Conservation (phyloP, 1,140 invertebrate species). For the Contarinia nasturtii region DNA sequence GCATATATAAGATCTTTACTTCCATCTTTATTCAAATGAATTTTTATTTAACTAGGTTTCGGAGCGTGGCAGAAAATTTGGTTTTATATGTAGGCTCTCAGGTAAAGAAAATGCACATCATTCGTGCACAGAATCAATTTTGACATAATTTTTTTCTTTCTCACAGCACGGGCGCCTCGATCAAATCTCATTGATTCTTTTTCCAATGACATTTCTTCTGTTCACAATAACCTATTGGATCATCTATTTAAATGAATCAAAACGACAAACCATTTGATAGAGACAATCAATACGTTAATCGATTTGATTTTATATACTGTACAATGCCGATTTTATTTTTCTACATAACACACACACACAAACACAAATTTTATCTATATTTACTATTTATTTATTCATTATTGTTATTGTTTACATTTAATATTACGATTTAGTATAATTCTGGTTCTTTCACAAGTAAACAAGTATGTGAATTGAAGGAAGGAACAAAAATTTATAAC, state of each 20-base stretch:
- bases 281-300: slow-evolving; percentile 4
- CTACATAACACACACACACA: background rate
- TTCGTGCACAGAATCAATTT: too few species aligned
- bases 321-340: background rate
- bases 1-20: too few species aligned
- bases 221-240: slow-evolving; percentile 52
- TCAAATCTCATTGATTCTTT: slow-evolving; percentile 38
- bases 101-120: too few species aligned
- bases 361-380: background rate
- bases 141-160: too few species aligned
- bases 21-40: background rate
- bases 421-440: too few species aligned
- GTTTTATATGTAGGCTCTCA: slow-evolving; percentile 36
- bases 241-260: slow-evolving; percentile 37
- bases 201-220: slow-evolving; percentile 43
- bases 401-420: background rate
- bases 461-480: too few species aligned
- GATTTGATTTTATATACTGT: background rate
- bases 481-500: too few species aligned
- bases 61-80: slow-evolving; percentile 25
- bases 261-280: background rate
- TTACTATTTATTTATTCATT: background rate
- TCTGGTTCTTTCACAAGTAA: too few species aligned
- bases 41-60: slow-evolving; percentile 19
- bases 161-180: slow-evolving; percentile 32